Evolutionary conservation across 2,888 invertebrate genomes (phyloP).

Genomic region (Protula sp.): DNA sequence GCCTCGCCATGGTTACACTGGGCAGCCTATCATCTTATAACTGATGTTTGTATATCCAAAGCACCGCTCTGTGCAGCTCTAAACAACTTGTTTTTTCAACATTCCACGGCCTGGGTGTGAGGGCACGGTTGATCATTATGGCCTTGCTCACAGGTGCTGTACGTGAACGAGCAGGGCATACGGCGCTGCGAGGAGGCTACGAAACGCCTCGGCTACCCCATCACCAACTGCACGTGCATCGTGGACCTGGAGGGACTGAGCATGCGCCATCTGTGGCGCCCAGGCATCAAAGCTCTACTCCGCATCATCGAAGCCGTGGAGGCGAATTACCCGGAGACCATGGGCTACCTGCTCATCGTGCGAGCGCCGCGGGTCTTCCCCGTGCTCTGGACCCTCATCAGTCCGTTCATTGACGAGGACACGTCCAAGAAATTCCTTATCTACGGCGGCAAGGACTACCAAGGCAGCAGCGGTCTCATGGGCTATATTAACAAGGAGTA

Average conservation of each 20-base stretch:
- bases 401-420: conserved; percentile 91
- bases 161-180: conserved; percentile 73
- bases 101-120: neutral
- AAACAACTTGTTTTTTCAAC: no score
- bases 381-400: conserved; percentile 82
- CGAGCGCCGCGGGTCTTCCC: conserved; percentile 90
- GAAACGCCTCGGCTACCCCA: conserved; percentile 70
- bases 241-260: conserved; percentile 90
- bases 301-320: conserved; percentile 79
- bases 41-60: no score
- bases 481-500: conserved; percentile 80
- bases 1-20: no score
- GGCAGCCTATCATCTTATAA: no score
- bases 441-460: conserved; percentile 83
- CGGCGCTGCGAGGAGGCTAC: conserved; percentile 82
- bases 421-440: conserved; percentile 87
- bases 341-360: conserved; percentile 84
- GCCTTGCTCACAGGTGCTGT: conserved; percentile 34
- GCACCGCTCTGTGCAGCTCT: no score
- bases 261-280: conserved; percentile 92
- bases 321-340: conserved; percentile 91
- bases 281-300: conserved; percentile 68
- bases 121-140: neutral
- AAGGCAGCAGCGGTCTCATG: conserved; percentile 71
- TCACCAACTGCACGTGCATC: conserved; percentile 78